These are phyloP conservation scores for Limenitis camilla DNA, from an alignment of 2,888 invertebrate genomes.

Conservation along the genomic window DNA sequence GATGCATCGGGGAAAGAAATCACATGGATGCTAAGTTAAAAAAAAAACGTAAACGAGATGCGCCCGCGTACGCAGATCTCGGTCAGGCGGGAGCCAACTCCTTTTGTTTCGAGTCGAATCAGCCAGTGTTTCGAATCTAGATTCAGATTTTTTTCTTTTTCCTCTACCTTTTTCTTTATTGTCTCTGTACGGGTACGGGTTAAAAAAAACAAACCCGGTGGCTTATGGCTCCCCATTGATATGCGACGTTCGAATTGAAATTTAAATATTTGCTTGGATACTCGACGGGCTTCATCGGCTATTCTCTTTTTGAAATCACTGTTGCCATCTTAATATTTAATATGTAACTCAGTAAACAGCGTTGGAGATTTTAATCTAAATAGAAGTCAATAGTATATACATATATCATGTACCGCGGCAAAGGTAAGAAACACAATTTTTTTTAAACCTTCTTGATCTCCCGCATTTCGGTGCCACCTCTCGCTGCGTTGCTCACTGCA, in stretches of 20 bases:
- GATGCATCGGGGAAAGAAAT: constrained; percentile 69
- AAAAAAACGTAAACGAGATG: constrained; percentile 53
- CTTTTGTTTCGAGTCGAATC: constrained; percentile 73
- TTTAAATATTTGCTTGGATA: constrained; percentile 72
- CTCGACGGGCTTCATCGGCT: constrained; percentile 60
- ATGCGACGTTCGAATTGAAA: constrained; percentile 73
- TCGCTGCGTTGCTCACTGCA: no score
- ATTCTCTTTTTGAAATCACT: constrained; percentile 60
- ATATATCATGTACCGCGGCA: no score
- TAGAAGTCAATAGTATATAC: no score
- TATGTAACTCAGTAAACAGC: constrained; percentile 40
- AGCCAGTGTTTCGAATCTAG: constrained; percentile 73
- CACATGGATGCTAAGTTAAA: constrained; percentile 60
- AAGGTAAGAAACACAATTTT: no score
- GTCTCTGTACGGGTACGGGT: constrained; percentile 69
- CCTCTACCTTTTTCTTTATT: constrained; percentile 70
- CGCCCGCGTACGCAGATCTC: constrained; percentile 70
- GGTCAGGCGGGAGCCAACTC: constrained; percentile 70
- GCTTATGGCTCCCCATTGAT: constrained; percentile 75
- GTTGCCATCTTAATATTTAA: constrained; percentile 67
- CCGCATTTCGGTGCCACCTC: no score
- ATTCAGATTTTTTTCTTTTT: constrained; percentile 57
- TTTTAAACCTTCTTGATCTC: no score
- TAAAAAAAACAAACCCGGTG: constrained; percentile 60
- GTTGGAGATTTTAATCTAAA: constrained; percentile 15